Base-by-base conservation (phyloP, 2,113 vertebrate species). In the Pluvialis apricaria region DNA sequence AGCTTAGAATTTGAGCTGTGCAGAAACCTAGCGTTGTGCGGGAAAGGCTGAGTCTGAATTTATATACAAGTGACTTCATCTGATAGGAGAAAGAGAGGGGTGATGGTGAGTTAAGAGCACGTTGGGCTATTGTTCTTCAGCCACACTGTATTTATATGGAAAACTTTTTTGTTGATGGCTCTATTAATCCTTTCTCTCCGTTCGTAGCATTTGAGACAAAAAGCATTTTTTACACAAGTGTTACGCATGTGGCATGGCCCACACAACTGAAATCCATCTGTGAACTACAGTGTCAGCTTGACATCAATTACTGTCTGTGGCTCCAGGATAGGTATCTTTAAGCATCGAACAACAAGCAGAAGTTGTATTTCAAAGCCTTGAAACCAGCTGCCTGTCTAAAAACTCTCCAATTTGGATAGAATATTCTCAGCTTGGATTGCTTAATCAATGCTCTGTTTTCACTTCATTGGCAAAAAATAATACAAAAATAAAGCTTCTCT, bases 361-460 rank as follows among this genome's bases (percentile, higher is more conserved):
- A 89, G 66, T 64, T 96, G 40, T 84, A 72, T 94, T 90, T 95
- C 57, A 93, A 91, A 94, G 83, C 49, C 54, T 79, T 72, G 65
- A 91, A 96, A 57, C 57, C 54, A 91, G 72, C 38, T 73, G 82
- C 64, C 10, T 4, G 32, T 68, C 65, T 90, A 77, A 96, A 94
- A 92, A 52, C 57, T 92, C 31, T 92, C 82, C 68, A 76, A 57
- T 91, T 92, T 84, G 57, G 61, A 45, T 76, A 76, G 83, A 65
- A 73, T 86, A 84, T 86, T 96, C 83, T 94, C 61, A 82, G 51
- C 61, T 88, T 91, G 60, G 52, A 71, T 96, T 92, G 72, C 69
- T 96, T 95, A 90, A 95, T 95, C 71, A 85, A 69, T 95, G 68
- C 61, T 88, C 69, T 90, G 34, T 84, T 91, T 93, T 90, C 47